These are phyloP conservation scores for Drosophila sordidapex DNA, from an alignment of 2,888 invertebrate species.

Conservation along the genomic window DNA sequence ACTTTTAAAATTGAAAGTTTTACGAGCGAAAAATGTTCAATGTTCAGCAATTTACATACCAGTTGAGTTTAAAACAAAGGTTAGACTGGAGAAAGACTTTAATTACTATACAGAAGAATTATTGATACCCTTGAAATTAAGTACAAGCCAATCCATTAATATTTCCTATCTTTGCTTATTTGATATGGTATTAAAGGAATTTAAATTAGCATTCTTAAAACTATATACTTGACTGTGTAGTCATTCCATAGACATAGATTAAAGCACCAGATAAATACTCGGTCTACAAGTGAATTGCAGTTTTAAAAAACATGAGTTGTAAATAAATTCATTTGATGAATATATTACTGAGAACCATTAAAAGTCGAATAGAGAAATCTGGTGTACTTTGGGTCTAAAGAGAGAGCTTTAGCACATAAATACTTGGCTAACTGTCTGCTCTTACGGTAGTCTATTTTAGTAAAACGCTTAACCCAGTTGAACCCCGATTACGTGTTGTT, in stretches of 20 bases:
- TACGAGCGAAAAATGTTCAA: too few relatives aligned
- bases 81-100: too few relatives aligned
- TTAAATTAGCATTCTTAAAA: background rate
- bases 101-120: too few relatives aligned
- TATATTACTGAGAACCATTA: background rate
- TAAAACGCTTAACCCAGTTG: constrained; percentile 65
- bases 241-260: background rate
- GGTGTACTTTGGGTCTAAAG: constrained; percentile 21
- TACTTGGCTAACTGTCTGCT: constrained; percentile 52
- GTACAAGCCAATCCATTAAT: too few relatives aligned
- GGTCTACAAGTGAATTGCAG: background rate
- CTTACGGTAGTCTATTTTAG: constrained; percentile 58
- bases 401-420: constrained; percentile 41
- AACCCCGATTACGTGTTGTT: constrained; percentile 67
- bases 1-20: too few relatives aligned
- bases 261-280: background rate
- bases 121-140: too few relatives aligned
- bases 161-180: too few relatives aligned
- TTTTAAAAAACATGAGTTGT: background rate
- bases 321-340: background rate
- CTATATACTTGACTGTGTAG: background rate
- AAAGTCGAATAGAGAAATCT: constrained; percentile 17
- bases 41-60: too few relatives aligned
- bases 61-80: too few relatives aligned
- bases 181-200: background rate